Percentiles rank a stretch among this genome's conserved stretches.
Conservation (phyloP, 2,113 vertebrate species). For the Burhinus oedicnemus region DNA sequence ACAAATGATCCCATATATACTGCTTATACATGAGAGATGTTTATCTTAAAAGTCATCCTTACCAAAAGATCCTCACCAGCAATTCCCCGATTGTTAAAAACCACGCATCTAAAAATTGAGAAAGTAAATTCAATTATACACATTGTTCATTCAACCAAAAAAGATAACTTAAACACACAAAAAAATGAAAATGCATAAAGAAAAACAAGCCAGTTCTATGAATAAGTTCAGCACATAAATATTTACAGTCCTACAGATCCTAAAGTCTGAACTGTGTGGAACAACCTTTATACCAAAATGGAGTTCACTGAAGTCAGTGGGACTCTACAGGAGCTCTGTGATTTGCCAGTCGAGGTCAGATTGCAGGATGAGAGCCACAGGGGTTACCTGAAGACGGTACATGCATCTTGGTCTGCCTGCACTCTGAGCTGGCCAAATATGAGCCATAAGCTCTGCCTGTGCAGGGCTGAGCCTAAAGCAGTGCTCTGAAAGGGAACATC, state of each 20-base stretch:
- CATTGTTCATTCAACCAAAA: not conserved
- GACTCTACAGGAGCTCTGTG: not conserved
- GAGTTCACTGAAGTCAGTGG: not conserved
- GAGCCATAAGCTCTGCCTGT: not conserved
- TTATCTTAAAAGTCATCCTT: constrained; percentile 74
- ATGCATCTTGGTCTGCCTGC: not conserved
- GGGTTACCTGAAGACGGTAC: not conserved
- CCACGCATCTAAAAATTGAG: constrained; percentile 89
- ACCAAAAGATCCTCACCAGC: constrained; percentile 94
- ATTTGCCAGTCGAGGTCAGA: not conserved
- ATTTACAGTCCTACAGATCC: not conserved
- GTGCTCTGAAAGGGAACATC: not conserved
- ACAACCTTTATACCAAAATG: not conserved
- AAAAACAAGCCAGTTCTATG: not conserved
- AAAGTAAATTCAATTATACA: constrained; percentile 20
- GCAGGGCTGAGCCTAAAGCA: not conserved
- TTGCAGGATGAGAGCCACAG: not conserved
- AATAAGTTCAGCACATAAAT: not conserved
- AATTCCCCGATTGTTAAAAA: constrained; percentile 88
- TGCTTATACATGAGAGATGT: not conserved
- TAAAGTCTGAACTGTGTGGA: not conserved
- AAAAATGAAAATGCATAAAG: not conserved
- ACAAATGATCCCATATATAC: not conserved
- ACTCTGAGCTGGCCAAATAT: not conserved
- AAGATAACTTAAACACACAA: not conserved